These are phyloP conservation scores for Silurus meridionalis DNA, from an alignment of 2,113 vertebrate species.

Conservation along the genomic window DNA sequence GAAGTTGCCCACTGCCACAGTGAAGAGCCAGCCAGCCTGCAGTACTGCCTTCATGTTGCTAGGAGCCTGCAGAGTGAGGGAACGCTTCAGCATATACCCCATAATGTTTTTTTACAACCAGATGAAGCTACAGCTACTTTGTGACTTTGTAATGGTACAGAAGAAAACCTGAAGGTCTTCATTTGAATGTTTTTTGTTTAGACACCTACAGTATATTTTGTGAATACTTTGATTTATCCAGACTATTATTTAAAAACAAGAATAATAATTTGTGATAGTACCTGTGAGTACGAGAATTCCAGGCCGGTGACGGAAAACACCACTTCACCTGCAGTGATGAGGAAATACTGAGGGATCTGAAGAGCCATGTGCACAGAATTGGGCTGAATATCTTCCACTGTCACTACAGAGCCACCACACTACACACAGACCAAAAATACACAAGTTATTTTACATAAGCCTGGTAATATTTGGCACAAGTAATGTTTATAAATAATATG, in stretches of 20 bases:
- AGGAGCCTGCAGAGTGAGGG: constrained; percentile 77
- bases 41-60: constrained; percentile 96
- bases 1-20: constrained; percentile 88
- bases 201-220: neutral
- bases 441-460: neutral
- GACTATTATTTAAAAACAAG: neutral
- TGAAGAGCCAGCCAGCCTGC: constrained; percentile 91
- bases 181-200: neutral
- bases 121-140: neutral
- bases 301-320: constrained; percentile 94
- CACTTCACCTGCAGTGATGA: constrained; percentile 88
- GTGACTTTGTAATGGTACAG: neutral
- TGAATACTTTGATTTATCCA: neutral
- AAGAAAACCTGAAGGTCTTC: neutral
- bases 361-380: constrained; percentile 86
- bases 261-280: constrained; percentile 55
- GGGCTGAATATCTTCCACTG: constrained; percentile 77
- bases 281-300: constrained; percentile 96
- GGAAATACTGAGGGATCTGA: constrained; percentile 95
- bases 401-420: constrained; percentile 60
- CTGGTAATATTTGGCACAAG: neutral
- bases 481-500: neutral
- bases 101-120: neutral
- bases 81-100: neutral
- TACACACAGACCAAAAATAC: constrained; percentile 45